These are phyloP conservation scores for Corythucha ciliata DNA, from an alignment of 2,888 invertebrate genomes.

Conservation along the genomic window DNA sequence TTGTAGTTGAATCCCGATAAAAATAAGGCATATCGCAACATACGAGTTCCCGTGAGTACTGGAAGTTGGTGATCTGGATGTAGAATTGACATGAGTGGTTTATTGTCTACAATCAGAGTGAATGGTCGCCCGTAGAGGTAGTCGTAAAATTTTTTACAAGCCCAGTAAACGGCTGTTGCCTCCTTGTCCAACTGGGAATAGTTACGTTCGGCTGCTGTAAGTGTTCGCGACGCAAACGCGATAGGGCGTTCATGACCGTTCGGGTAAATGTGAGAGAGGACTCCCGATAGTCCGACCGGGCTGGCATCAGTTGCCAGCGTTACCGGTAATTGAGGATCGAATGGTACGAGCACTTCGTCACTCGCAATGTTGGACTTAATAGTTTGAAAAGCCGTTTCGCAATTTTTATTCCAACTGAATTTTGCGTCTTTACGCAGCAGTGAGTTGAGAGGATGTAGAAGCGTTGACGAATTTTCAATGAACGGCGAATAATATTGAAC, in stretches of 20 bases:
- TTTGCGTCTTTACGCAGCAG: slow-evolving; percentile 29
- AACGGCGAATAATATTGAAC: slow-evolving; percentile 39
- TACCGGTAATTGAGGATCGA: slow-evolving; percentile 13
- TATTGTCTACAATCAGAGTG: slow-evolving; percentile 22
- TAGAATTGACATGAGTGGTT: slow-evolving; percentile 20
- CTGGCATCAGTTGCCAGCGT: slow-evolving; percentile 21
- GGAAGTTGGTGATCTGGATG: slow-evolving; percentile 16
- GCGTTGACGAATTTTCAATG: slow-evolving; percentile 36
- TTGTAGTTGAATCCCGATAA: slow-evolving; percentile 13
- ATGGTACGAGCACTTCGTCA: slow-evolving; percentile 15
- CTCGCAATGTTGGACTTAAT: slow-evolving; percentile 14
- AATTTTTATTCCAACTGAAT: slow-evolving; percentile 28
- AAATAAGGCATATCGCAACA: slow-evolving; percentile 18
- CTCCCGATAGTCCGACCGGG: slow-evolving; percentile 12
- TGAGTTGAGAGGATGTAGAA: slow-evolving; percentile 36
- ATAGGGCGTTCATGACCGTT: slow-evolving; percentile 17
- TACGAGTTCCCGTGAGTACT: slow-evolving; percentile 5
- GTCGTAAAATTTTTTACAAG: slow-evolving; percentile 3
- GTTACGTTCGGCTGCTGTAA: not conserved
- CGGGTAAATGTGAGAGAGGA: slow-evolving; percentile 12
- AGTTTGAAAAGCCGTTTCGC: slow-evolving; percentile 1
- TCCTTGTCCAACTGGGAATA: slow-evolving; percentile 16
- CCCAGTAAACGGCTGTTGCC: slow-evolving; percentile 25
- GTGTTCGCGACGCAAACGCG: not conserved
- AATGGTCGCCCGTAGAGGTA: slow-evolving; percentile 23